Evolutionary conservation across 2,113 vertebrate genomes (phyloP), one percentile per base, ranked within the genome.

Genomic region (Leucopsar rothschildi): DNA sequence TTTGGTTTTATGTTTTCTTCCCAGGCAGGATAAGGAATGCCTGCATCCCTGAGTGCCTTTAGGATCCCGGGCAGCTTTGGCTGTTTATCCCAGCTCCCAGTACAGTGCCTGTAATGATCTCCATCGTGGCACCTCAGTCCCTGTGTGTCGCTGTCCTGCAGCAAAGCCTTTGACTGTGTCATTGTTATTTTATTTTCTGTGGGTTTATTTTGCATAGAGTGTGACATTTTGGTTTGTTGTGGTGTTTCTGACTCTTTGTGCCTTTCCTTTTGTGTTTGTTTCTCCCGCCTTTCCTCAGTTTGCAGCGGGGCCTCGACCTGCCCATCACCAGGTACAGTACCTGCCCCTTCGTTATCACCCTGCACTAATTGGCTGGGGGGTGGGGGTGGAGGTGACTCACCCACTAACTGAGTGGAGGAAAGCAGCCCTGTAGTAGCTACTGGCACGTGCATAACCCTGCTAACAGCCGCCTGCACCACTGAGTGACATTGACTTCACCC

Each of bases 281-380:
- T 98, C 96, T 98, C 97, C 97, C 97, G 97, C 97, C 96, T 98
- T 97, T 97, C 97, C 97, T 98, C 99, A 99, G 99, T 99, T 99
- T 98, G 99, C 99, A 97, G 98, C 99, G 97, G 99, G 99, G 98
- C 99, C 99, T 98, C 99, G 99, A 98, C 99, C 99, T 97, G 98
- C 99, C 98, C 99, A 99, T 98, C 99, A 99, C 98, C 99, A 99
- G 99, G 99, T 99, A 99, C 98, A 97, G 98, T 98, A 98, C 97
- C 97, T 85, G 96, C 97, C 97, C 97, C 97, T 97, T 97, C 90
- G 5, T 93, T 95, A 47, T 89, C 95, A 68, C 39, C 88, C 79
- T 92, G 70, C 92, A 93, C 96, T 97, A 97, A 95, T 60, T 77
- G 57, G 39, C 95, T 96, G 93, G 93, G 86, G 94, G 60, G 63